Evolutionary conservation across 2,888 invertebrate genomes (phyloP).

Genomic region (Teleiodes luculella): DNA sequence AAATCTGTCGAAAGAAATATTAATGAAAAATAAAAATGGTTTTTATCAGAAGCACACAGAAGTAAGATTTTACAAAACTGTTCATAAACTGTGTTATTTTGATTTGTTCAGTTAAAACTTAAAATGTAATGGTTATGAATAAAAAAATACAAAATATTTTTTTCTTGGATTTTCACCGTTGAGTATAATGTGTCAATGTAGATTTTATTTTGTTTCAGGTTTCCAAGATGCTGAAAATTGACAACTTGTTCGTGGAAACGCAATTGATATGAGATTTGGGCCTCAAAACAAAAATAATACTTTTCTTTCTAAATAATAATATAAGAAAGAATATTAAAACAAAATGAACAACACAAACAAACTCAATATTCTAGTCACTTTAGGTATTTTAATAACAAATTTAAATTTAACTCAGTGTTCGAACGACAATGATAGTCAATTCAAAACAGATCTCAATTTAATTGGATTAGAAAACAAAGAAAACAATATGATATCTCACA

Average conservation of each 20-base stretch:
- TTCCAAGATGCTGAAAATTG: not conserved
- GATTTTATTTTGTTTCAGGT: not conserved
- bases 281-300: not conserved
- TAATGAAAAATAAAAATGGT: too few species aligned
- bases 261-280: too few species aligned
- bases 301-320: not conserved
- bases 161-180: too few species aligned
- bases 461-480: not conserved
- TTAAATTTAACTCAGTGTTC: conserved; percentile 2
- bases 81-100: too few species aligned
- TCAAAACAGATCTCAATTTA: not conserved
- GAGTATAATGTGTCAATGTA: not conserved
- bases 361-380: conserved; percentile 9
- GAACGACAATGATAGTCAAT: not conserved
- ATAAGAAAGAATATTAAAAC: not conserved
- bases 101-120: too few species aligned
- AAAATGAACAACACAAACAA: not conserved
- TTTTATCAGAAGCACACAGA: too few species aligned
- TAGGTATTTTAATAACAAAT: conserved; percentile 15
- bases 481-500: not conserved
- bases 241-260: not conserved
- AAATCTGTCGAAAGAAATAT: too few species aligned
- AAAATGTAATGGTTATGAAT: too few species aligned
- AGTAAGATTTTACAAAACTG: too few species aligned
- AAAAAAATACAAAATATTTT: too few species aligned